A percentile compares a stretch with the other conserved stretches of the same genome.
Evolutionary conservation across 2,888 invertebrate species (phyloP).

Genomic region (Torymus texanus): DNA sequence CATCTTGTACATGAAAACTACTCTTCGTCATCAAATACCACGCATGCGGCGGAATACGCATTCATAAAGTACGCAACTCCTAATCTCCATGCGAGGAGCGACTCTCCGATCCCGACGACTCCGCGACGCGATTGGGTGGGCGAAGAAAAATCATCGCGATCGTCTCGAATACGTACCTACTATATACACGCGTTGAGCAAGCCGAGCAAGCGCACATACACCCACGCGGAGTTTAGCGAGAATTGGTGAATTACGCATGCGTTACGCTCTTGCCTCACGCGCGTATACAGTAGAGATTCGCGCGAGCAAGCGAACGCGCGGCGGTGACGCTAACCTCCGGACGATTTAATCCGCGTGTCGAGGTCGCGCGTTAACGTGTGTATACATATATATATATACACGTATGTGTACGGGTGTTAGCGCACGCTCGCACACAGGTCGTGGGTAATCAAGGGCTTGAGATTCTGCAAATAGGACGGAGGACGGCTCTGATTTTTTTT

Average conservation of each 20-base stretch:
- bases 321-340: conserved; percentile 2
- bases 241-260: conserved; percentile 40
- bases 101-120: background rate
- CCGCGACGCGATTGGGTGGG: conserved; percentile 2
- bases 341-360: conserved; percentile 11
- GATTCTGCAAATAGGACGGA: conserved; percentile 1
- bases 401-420: background rate
- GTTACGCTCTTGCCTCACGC: too few species aligned
- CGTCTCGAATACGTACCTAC: background rate
- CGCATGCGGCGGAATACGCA: too few species aligned
- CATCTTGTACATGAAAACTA: too few species aligned
- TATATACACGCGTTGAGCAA: background rate
- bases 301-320: background rate
- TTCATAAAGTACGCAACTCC: too few species aligned
- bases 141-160: conserved; percentile 28
- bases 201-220: background rate
- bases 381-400: background rate
- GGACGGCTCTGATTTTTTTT: too few species aligned
- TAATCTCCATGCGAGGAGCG: too few species aligned
- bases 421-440: background rate
- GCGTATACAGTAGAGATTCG: too few species aligned
- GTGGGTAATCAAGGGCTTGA: conserved; percentile 9
- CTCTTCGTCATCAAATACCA: too few species aligned
- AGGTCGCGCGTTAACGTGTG: background rate
- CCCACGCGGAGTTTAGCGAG: conserved; percentile 29